Evolutionary conservation across 2,113 vertebrate species (phyloP).

Genomic region (Bostrychus sinensis): DNA sequence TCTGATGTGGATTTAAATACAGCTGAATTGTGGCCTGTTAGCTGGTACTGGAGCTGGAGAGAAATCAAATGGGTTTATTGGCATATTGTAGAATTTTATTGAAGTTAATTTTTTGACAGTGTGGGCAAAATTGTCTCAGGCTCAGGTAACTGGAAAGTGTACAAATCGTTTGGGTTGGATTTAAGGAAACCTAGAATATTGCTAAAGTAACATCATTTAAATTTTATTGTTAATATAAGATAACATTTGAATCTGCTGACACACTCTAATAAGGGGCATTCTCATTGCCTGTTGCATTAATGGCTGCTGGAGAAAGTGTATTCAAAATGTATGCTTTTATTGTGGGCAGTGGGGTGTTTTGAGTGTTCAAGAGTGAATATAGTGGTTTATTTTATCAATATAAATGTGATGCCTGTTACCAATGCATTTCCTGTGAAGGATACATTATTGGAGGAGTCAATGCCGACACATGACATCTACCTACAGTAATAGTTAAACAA

Average conservation of each 20-base stretch:
- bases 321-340: too few species aligned
- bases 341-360: too few species aligned
- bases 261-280: too few species aligned
- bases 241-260: too few species aligned
- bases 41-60: conserved; percentile 23
- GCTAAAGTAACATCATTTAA: too few species aligned
- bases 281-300: too few species aligned
- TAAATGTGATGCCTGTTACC: background rate
- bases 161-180: too few species aligned
- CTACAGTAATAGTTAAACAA: background rate
- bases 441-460: background rate
- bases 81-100: background rate
- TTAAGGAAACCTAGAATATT: too few species aligned
- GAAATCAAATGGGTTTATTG: conserved; percentile 6
- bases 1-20: conserved; percentile 45
- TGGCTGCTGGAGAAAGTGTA: too few species aligned
- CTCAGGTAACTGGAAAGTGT: too few species aligned
- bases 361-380: background rate
- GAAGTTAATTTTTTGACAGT: background rate
- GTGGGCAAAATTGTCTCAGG: too few species aligned
- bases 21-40: conserved; percentile 30
- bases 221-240: too few species aligned
- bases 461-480: background rate
- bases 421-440: background rate
- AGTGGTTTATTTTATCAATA: background rate